phyloP scores from a whole-genome alignment of 1,140 invertebrate species.

The Aphelinus atriplicis region DNA sequence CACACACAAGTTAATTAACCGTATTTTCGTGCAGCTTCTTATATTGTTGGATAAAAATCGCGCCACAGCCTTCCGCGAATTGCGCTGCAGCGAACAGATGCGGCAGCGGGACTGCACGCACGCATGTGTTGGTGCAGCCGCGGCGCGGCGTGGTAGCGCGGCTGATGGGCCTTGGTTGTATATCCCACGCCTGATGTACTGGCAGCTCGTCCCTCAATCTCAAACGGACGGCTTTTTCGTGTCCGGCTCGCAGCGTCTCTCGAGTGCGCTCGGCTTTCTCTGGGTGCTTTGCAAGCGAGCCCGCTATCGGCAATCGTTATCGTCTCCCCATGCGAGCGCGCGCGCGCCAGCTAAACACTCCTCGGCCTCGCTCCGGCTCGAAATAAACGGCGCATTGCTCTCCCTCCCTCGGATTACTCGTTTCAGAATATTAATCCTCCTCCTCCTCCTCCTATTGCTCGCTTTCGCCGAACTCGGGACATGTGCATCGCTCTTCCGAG shows the following conservation, averaged over 20 bases:
- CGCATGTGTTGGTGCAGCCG: background rate
- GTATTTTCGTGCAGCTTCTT: constrained; percentile 9
- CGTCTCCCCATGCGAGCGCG: background rate
- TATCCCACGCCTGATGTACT: background rate
- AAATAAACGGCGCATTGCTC: background rate
- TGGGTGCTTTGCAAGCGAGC: background rate
- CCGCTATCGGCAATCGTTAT: constrained; percentile 31
- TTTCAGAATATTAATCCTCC: too few species aligned
- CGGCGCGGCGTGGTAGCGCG: background rate
- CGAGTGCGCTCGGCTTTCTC: background rate
- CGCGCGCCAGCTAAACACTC: background rate
- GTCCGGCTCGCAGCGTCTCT: background rate
- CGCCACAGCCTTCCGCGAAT: background rate
- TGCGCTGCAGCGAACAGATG: background rate
- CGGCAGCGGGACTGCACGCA: background rate
- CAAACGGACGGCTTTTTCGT: background rate
- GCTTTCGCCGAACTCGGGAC: too few species aligned
- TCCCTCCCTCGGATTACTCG: too few species aligned
- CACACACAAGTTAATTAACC: background rate
- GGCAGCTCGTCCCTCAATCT: background rate
- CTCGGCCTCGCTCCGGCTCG: background rate
- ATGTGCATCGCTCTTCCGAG: too few species aligned
- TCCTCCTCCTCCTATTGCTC: too few species aligned
- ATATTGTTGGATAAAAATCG: constrained; percentile 13
- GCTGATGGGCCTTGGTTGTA: too few species aligned